A percentile compares a stretch with the other conserved stretches of the same genome.
phyloP scores from a whole-genome alignment of 2,797 vertebrate genomes.

The Melanotaenia nigrans region DNA sequence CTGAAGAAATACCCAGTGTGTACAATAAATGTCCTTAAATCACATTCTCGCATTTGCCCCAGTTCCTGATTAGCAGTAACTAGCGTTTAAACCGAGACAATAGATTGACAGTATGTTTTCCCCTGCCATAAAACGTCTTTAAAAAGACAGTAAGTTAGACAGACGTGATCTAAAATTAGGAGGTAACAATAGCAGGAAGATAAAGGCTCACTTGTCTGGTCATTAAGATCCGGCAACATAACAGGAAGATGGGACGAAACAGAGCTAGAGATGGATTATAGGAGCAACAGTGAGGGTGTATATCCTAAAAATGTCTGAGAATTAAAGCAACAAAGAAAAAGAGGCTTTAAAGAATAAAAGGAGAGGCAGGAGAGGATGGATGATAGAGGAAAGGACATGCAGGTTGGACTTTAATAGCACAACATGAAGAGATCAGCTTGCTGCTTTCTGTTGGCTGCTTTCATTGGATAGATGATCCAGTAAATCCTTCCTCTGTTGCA shows the following conservation, averaged over 20 bases:
- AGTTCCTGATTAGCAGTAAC: too few relatives aligned
- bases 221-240: background rate
- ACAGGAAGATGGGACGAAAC: background rate
- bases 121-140: too few relatives aligned
- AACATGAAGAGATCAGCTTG: constrained; percentile 52
- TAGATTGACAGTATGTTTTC: too few relatives aligned
- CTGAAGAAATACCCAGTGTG: too few relatives aligned
- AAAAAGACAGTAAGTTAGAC: too few relatives aligned
- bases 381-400: constrained; percentile 4
- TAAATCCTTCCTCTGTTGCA: constrained; percentile 56
- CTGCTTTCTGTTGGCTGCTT: constrained; percentile 40
- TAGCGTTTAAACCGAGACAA: too few relatives aligned
- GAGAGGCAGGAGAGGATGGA: background rate
- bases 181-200: too few relatives aligned
- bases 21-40: too few relatives aligned
- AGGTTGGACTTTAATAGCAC: constrained; percentile 34
- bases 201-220: background rate
- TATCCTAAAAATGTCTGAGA: background rate
- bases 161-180: too few relatives aligned
- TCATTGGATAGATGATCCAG: constrained; percentile 44
- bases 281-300: background rate
- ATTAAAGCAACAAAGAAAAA: background rate
- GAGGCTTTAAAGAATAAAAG: background rate
- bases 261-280: background rate
- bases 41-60: too few relatives aligned